These are phyloP conservation scores for Martes flavigula DNA, from an alignment of 2,797 vertebrate species.

Conservation along the genomic window DNA sequence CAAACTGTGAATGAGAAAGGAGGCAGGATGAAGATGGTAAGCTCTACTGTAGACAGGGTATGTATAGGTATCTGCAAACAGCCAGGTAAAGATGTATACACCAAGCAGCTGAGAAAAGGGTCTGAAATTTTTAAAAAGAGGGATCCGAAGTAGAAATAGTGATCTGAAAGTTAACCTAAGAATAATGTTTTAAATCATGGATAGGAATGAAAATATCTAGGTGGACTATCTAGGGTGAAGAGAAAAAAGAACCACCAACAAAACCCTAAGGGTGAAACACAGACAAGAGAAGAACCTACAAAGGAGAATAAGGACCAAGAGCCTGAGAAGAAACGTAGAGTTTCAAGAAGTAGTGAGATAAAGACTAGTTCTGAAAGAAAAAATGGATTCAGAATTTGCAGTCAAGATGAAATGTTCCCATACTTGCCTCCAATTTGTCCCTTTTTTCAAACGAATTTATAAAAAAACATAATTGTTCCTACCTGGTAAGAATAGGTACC, in stretches of 20 bases:
- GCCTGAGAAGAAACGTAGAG: background rate
- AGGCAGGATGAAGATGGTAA: background rate
- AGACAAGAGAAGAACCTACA: background rate
- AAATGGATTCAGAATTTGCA: background rate
- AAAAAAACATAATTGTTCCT: constrained; percentile 57
- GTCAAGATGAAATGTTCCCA: constrained; percentile 5
- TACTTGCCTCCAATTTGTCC: background rate
- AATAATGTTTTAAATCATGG: background rate
- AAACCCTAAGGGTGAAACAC: background rate
- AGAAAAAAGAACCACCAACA: constrained; percentile 4
- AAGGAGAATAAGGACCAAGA: background rate
- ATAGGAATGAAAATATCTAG: background rate
- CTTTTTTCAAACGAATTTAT: background rate
- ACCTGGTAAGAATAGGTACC: constrained; percentile 96
- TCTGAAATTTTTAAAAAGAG: background rate
- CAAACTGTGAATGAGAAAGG: background rate
- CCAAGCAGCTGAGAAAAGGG: background rate
- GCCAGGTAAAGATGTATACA: background rate
- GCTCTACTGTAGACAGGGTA: background rate
- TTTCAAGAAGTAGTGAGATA: background rate
- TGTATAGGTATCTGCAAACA: background rate
- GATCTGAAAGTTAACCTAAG: background rate
- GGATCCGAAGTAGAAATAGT: background rate
- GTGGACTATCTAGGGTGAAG: background rate
- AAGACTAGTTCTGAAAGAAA: background rate